Base-by-base conservation (phyloP, 2,888 invertebrate genomes). In the Ommatoiulus sabulosus region DNA sequence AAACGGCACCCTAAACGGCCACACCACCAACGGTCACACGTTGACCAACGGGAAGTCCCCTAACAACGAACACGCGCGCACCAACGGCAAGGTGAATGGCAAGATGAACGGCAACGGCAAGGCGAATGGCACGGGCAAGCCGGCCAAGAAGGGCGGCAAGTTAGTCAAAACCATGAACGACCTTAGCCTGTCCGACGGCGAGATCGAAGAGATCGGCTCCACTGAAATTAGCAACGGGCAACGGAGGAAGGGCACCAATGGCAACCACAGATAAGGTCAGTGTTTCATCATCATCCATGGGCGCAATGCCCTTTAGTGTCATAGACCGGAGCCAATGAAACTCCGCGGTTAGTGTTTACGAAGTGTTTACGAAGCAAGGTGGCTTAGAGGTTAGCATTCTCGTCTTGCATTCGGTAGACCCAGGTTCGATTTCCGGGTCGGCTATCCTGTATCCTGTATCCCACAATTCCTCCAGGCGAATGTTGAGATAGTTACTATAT, bases 101-200 rank as follows among this genome's bases (percentile, higher is more conserved):
- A 44, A 63, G 24, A 52, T 87, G 46, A 96, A 96, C 92, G 94
- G 96, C 92, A 97, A 97, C 92, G 89, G 89, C 12, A 84, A 72
- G 44, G 84, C 87, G 8, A 89, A 89, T 44, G 89, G 89, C 12
- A 44, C 48, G 20, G 86, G 57, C 3, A 44, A 63, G 17, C 17
- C 52, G 43, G 44, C 44, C 44, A 48, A 84, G 80, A 72, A 84
- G 72, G 44, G 24, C 15, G 87, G 89, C 86, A 97, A 97, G 93
- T 97, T 97, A 91, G 96, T 97, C 93, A 97, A 97, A 93, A 95
- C 97, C 95, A 96, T 97, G 90, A 97, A 97, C n/a, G 97, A 97
- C 35, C 93, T 97, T 91, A 97, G 96, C 91, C 94, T 97, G 88
- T 95, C 96, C 86, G 96, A 96, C 0, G 96, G 97, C 90, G 95